Evolutionary conservation across 2,888 invertebrate species (phyloP), one percentile per base, ranked within the genome.

Genomic region (Drosophila putrida): DNA sequence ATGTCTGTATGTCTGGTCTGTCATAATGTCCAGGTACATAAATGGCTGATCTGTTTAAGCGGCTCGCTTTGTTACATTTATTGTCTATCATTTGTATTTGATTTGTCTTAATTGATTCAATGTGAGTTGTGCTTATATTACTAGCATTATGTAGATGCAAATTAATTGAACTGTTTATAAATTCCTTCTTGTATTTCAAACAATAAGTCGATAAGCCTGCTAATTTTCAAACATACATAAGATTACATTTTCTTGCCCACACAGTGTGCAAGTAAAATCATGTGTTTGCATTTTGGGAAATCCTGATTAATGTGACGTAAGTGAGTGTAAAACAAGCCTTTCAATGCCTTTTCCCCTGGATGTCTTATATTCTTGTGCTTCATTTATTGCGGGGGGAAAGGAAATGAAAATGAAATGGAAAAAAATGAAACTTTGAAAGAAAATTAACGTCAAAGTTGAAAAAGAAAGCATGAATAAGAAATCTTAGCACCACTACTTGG

Each of bases 381-480:
- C 64, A 36, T 68, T 75, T 59, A 59, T 49, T 65, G 68, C 39
- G 46, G 4, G 20, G n/a, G 11, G 46, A 54, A 63, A 35, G 31
- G 44, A 44, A 20, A 20, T 20, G 20, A 20, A 20, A 20, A 20
- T 20, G 20, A 20, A 20, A 20, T 20, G 20, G 3, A 20, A 20
- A 20, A 43, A 35, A 61, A 43, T 27, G 62, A 15, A 64, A 55
- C 35, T 41, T 39, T 35, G 13, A 25, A 33, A 62, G 35, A 65
- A 58, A 86, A 86, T 88, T 86, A 86, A 80, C 82, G 86, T 86
- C 86, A 83, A 75, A 86, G 83, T 86, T 83, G 83, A 80, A 78
- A 78, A 84, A 77, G 74, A 83, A 82, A 75, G 78, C 73, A 69
- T 70, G 78, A 88, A 82, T 77, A 82, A 75, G 82, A 87, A 87